These are phyloP conservation scores for Halyomorpha halys DNA, from an alignment of 1,140 invertebrate genomes.

Conservation along the genomic window DNA sequence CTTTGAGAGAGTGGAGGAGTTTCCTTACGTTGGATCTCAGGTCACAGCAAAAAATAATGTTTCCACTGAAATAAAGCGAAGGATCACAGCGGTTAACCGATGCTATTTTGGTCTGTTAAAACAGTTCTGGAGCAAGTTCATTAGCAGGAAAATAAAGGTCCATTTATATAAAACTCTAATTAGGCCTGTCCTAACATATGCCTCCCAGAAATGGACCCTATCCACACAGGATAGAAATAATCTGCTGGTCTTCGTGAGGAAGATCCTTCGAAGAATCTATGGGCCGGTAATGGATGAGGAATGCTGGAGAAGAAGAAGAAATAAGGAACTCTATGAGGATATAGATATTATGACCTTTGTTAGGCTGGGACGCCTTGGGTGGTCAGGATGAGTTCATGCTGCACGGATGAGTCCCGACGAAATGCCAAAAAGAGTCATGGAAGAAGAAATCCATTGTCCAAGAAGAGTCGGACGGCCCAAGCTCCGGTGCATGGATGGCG, in stretches of 20 bases:
- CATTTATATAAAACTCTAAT: too few species aligned
- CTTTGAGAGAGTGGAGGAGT: constrained; percentile 1
- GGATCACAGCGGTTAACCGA: neutral
- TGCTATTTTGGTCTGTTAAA: neutral
- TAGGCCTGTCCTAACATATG: neutral
- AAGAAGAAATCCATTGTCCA: too few species aligned
- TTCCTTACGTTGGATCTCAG: neutral
- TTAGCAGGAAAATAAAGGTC: too few species aligned
- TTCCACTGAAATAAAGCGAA: neutral
- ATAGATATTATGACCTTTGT: neutral
- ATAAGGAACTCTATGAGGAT: neutral
- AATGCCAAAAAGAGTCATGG: neutral
- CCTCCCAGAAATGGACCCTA: neutral
- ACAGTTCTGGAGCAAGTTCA: too few species aligned
- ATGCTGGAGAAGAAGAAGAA: neutral
- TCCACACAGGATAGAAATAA: neutral
- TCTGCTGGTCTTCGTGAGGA: too few species aligned
- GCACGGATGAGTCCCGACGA: neutral
- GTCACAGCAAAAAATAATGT: neutral
- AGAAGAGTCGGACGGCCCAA: too few species aligned
- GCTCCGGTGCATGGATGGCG: too few species aligned
- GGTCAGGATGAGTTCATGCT: neutral
- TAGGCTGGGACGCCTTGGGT: neutral
- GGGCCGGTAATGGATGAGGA: neutral
- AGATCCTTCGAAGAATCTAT: too few species aligned